Conservation (phyloP, 2,888 invertebrate species). For the Saturnia pavonia region DNA sequence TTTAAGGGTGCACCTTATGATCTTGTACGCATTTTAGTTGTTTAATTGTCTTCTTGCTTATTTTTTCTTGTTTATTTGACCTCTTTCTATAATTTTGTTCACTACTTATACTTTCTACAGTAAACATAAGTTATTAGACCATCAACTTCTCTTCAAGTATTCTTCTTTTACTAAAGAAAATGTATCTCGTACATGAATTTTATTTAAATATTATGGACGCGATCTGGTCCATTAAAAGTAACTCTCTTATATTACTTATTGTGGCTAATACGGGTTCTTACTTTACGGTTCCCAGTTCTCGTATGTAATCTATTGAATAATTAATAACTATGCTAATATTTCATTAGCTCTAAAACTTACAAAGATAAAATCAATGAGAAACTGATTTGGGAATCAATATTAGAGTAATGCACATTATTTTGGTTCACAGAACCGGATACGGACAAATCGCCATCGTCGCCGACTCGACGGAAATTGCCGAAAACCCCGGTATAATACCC, state of each 20-base stretch:
- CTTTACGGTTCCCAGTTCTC: background rate
- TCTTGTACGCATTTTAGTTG: conserved; percentile 10
- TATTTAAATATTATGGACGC: background rate
- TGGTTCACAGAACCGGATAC: conserved; percentile 89
- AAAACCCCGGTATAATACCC: conserved; percentile 97
- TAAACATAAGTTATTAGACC: background rate
- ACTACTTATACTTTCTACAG: background rate
- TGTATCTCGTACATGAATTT: background rate
- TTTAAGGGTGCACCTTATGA: background rate
- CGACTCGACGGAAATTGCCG: conserved; percentile 96
- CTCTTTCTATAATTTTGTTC: conserved; percentile 1
- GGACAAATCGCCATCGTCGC: conserved; percentile 94
- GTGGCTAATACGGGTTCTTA: background rate
- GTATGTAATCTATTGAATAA: background rate
- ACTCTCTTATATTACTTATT: background rate
- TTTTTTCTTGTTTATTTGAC: background rate
- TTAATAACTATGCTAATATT: background rate
- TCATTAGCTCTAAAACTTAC: background rate
- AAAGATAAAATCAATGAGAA: conserved; percentile 5
- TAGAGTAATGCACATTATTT: conserved; percentile 63
- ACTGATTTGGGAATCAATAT: conserved; percentile 28
- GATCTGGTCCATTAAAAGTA: background rate
- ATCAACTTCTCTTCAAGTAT: background rate
- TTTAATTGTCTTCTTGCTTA: conserved; percentile 4
- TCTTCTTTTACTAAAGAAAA: background rate